Evolutionary conservation across 2,113 vertebrate genomes (phyloP).

Genomic region (Astur gentilis): DNA sequence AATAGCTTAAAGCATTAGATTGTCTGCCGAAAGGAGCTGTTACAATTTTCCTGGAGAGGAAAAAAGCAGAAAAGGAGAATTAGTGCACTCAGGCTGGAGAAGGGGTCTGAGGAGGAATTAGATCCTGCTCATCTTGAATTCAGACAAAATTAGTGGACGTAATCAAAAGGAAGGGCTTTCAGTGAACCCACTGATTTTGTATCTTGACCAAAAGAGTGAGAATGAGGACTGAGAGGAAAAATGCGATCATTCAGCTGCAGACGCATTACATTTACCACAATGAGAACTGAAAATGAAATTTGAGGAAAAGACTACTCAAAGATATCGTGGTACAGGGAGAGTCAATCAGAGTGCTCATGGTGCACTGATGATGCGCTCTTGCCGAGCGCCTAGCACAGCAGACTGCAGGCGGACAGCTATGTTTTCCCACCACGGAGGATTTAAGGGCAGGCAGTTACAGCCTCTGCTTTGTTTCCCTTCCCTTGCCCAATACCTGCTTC

Average conservation of each 20-base stretch:
- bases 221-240: background rate
- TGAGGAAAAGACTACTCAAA: background rate
- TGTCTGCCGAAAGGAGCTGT: background rate
- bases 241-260: background rate
- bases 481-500: background rate
- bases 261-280: background rate
- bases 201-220: background rate
- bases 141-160: background rate
- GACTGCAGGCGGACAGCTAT: fast-evolving
- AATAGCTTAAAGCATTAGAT: background rate
- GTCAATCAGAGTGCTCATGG: background rate
- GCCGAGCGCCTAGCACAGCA: fast-evolving
- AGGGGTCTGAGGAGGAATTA: background rate
- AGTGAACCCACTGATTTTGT: background rate
- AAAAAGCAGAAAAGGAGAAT: background rate
- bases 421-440: background rate
- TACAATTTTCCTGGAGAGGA: background rate
- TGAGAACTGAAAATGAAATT: background rate
- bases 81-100: background rate
- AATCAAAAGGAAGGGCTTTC: background rate
- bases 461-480: background rate
- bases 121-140: background rate
- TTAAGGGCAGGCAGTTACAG: background rate
- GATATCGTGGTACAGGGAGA: fast-evolving
- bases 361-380: fast-evolving